These are phyloP conservation scores for Drosophila fulvimacula DNA, from an alignment of 2,888 invertebrate genomes.

Conservation along the genomic window DNA sequence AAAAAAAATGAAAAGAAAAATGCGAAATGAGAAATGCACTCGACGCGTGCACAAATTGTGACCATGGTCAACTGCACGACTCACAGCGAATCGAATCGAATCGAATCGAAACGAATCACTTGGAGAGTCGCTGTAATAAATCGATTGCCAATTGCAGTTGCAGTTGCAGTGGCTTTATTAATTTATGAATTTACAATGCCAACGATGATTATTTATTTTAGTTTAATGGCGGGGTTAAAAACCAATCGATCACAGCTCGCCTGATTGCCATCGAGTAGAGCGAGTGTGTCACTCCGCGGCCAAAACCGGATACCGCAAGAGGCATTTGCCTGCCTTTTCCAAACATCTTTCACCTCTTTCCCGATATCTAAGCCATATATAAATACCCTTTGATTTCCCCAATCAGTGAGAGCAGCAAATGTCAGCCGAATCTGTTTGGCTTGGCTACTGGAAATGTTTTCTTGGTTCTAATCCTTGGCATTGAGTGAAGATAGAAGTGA, in stretches of 20 bases:
- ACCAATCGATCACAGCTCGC: conserved; percentile 70
- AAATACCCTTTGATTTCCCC: conserved; percentile 4
- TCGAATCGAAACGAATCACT: conserved; percentile 14
- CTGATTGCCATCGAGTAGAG: conserved; percentile 37
- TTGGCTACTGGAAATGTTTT: background rate
- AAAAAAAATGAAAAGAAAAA: conserved; percentile 7
- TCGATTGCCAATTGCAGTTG: conserved; percentile 57
- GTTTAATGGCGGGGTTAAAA: conserved; percentile 71
- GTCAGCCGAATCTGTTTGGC: background rate
- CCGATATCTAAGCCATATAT: conserved; percentile 9
- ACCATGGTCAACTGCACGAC: conserved; percentile 27
- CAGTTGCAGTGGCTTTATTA: conserved; percentile 53
- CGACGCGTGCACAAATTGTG: conserved; percentile 21
- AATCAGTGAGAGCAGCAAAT: background rate
- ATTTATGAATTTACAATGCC: conserved; percentile 74
- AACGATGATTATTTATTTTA: conserved; percentile 71
- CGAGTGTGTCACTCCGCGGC: conserved; percentile 41
- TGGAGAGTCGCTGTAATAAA: conserved; percentile 48
- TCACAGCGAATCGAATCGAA: conserved; percentile 19
- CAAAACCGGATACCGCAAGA: conserved; percentile 22
- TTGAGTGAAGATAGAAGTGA: too few relatives aligned
- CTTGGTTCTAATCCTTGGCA: too few relatives aligned
- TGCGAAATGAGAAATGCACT: conserved; percentile 34
- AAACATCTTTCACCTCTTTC: conserved; percentile 11
- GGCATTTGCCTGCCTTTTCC: conserved; percentile 22